These are phyloP conservation scores for Automeris io DNA, from an alignment of 2,888 invertebrate genomes.

Conservation along the genomic window DNA sequence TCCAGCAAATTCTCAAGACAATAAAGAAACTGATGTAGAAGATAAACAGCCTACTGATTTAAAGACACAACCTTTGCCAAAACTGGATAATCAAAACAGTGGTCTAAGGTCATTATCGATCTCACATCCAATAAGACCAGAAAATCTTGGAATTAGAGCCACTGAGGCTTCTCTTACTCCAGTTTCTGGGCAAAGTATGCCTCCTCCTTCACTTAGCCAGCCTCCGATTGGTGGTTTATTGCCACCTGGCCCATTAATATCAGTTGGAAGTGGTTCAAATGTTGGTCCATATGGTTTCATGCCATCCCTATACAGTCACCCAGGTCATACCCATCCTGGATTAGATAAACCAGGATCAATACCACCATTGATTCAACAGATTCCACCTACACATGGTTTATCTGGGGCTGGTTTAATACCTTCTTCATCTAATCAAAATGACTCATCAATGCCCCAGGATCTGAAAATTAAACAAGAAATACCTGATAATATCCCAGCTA, in stretches of 20 bases:
- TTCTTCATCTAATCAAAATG: slow-evolving; percentile 50
- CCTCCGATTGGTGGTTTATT: slow-evolving; percentile 75
- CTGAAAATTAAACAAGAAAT: slow-evolving; percentile 75
- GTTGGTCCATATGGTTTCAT: slow-evolving; percentile 80
- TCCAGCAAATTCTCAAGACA: slow-evolving; percentile 62
- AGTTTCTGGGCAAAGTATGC: slow-evolving; percentile 58
- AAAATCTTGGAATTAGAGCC: slow-evolving; percentile 57
- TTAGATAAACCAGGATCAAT: slow-evolving; percentile 60
- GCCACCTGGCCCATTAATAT: slow-evolving; percentile 78
- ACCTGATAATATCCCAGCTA: slow-evolving; percentile 69
- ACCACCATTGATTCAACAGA: slow-evolving; percentile 59
- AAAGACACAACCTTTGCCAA: slow-evolving; percentile 56
- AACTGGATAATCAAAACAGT: slow-evolving; percentile 44
- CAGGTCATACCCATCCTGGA: slow-evolving; percentile 45
- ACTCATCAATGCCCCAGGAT: slow-evolving; percentile 69
- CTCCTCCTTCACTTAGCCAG: slow-evolving; percentile 68
- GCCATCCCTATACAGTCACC: slow-evolving; percentile 66
- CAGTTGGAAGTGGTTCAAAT: slow-evolving; percentile 75
- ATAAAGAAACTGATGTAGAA: slow-evolving; percentile 59
- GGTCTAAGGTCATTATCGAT: slow-evolving; percentile 50
- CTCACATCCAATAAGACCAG: slow-evolving; percentile 55
- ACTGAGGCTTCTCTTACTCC: slow-evolving; percentile 49
- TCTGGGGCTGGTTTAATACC: slow-evolving; percentile 46
- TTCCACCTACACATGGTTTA: slow-evolving; percentile 51
- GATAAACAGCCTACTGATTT: slow-evolving; percentile 68